Conservation (phyloP, 1,140 invertebrate genomes). For the Drosophila pandora region DNA sequence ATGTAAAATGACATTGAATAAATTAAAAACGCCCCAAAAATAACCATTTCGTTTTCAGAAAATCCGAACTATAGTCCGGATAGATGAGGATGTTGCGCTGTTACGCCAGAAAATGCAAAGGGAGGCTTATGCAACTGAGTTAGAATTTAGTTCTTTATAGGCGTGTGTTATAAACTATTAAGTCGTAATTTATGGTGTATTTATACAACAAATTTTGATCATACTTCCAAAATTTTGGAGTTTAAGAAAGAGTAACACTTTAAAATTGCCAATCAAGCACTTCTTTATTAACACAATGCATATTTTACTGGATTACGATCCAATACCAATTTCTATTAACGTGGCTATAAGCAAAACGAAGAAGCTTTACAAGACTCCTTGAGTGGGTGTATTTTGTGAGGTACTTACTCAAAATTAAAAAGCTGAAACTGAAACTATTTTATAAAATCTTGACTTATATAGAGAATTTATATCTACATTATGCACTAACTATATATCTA, state of each 20-base stretch:
- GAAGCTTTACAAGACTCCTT: conserved; percentile 4
- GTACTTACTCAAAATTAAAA: conserved; percentile 25
- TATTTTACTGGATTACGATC: background rate
- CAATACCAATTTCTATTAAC: conserved; percentile 9
- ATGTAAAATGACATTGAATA: conserved; percentile 43
- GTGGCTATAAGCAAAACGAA: background rate
- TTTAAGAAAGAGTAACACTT: too few relatives aligned
- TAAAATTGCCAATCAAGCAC: too few relatives aligned
- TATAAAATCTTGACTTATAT: too few relatives aligned
- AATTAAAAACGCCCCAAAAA: background rate
- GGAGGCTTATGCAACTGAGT: conserved; percentile 82
- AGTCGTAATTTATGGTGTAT: conserved; percentile 4
- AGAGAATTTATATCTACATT: background rate
- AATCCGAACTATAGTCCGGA: conserved; percentile 91
- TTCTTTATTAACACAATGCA: too few relatives aligned
- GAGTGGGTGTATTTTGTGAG: conserved; percentile 1
- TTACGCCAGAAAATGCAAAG: conserved; percentile 90
- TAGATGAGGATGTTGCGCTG: conserved; percentile 90
- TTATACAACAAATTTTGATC: background rate
- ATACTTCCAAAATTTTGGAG: background rate
- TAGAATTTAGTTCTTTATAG: conserved; percentile 69
- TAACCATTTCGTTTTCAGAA: conserved; percentile 86
- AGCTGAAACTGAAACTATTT: conserved; percentile 8
- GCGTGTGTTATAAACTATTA: conserved; percentile 24
- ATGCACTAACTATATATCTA: background rate